Base-by-base conservation (phyloP, 2,888 invertebrate species). In the Nasonia oneida region DNA sequence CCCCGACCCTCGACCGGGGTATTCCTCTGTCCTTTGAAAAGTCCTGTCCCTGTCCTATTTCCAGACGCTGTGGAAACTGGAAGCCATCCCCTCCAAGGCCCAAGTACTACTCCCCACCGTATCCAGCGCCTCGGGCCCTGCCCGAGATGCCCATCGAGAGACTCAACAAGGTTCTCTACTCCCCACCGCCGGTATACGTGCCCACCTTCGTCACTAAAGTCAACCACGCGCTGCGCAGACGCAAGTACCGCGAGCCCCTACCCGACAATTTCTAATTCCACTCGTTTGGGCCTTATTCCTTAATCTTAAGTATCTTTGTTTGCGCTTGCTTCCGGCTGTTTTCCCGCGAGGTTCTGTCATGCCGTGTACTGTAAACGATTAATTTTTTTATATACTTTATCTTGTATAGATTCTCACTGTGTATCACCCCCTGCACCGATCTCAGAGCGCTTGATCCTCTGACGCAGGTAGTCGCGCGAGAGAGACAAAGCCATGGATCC, bases 61-160 rank as follows among this genome's bases (percentile, higher is more conserved):
- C 57, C 12, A 42, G 86, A 29, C 75, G 83, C n/a, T 86, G 86
- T 53, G 76, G 80, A 23, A 86, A 86, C 57, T 86, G 86, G 86
- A 42, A 53, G 50, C 86, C 86, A 15, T n/a, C 76, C 14, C 81
- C 86, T 2, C 83, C 83, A 39, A 76, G 77, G 42, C 86, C 79
- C 50, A 76, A 83, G 61, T 50, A 15, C 53, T 86, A 47, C 73
- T 71, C 77, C 33, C 79, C 80, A 33, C 57, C 71, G 0, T 64
- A 64, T 33, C 14, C 61, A 4, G 18, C 39, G 2, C 67, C 82
- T 12, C 64, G 50, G n/a, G 15, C 39, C 10, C 37, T 74, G 10
- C 53, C 75, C 33, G 39, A 61, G 42, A 47, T 79, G 50, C 79
- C 86, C 15, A 37, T 37, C 12, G 61, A 47, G 42, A 15, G 79